Evolutionary conservation across 2,888 invertebrate species (phyloP), one percentile per base, ranked within the genome.

Genomic region (Conops quadrifasciatus): DNA sequence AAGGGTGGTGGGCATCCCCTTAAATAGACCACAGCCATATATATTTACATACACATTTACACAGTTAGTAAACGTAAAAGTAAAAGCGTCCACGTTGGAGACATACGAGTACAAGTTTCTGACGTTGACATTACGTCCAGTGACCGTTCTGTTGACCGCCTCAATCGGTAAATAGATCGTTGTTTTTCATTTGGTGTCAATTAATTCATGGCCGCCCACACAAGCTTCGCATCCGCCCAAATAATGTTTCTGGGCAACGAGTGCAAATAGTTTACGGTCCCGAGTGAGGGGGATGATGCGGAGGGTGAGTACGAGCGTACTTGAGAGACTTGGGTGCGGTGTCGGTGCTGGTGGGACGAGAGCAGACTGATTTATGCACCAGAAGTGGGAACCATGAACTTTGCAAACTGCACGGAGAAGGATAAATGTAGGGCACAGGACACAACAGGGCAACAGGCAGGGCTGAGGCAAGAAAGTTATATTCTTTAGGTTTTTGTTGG

Each of bases 351-450:
- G 9, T 19, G 53, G n/a, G 26, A 36, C 19, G 30, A 1, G 47
- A 30, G 43, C 67, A 58, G 67, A 56, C 67, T 36, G 62, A 68
- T 68, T 67, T 68, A 68, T 68, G 60, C 49, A 51, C 51, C 60
- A 45, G 62, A 26, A 36, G 62, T 51, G 30, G 60, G 68, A 62
- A 67, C 67, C 60, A 28, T 67, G 67, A 67, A 67, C 67, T 36
- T 28, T 51, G 51, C 15, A 49, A 11, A 15, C 15, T 49, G 15
- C 49, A 49, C 49, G 16, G n/a, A 16, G n/a, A 16, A 51, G 49
- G 28, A 51, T 65, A 19, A 13, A 19, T 7, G 53, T n/a, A 53
- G 4, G 19, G 21, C 53, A 13, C 19, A 5, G 53, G 53, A 53
- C 19, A 53, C 11, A 21, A 49, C n/a, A n/a, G 15, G 16, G 1